phyloP scores from a whole-genome alignment of 2,113 vertebrate species.

The Ictalurus punctatus region DNA sequence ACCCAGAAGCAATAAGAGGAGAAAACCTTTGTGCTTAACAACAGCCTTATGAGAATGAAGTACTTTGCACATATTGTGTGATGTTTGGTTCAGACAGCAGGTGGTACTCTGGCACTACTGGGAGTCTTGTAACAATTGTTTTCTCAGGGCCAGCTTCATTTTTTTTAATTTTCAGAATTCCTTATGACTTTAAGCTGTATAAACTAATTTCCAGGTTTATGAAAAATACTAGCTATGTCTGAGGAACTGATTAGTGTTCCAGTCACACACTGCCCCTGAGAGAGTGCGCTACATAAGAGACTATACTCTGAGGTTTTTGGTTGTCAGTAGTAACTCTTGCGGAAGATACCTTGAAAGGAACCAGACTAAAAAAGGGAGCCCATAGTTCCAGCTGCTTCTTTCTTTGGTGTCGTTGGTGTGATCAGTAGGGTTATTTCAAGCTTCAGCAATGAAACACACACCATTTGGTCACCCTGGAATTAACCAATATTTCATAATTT shows the following conservation, averaged over 20 bases:
- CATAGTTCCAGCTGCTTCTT: not conserved
- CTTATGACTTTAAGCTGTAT: not conserved
- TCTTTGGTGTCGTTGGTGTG: not conserved
- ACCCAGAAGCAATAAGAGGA: not conserved
- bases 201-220: not conserved
- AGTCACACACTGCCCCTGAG: not conserved
- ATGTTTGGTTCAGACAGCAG: constrained; percentile 7
- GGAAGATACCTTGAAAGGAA: not conserved
- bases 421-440: not conserved
- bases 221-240: not conserved
- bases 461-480: not conserved
- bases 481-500: not conserved
- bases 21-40: not conserved
- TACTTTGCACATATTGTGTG: not conserved
- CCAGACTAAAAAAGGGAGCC: not conserved
- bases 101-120: constrained; percentile 4
- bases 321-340: not conserved
- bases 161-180: not conserved
- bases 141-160: not conserved
- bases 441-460: not conserved
- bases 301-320: not conserved
- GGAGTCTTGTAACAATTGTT: not conserved
- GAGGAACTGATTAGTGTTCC: not conserved
- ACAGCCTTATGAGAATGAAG: not conserved
- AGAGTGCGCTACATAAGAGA: not conserved